Percentiles rank a stretch among this genome's conserved stretches.
Conservation (phyloP, 30 jellyfish, hydroid and myxozoan genomes). For the Hydra vulgaris region DNA sequence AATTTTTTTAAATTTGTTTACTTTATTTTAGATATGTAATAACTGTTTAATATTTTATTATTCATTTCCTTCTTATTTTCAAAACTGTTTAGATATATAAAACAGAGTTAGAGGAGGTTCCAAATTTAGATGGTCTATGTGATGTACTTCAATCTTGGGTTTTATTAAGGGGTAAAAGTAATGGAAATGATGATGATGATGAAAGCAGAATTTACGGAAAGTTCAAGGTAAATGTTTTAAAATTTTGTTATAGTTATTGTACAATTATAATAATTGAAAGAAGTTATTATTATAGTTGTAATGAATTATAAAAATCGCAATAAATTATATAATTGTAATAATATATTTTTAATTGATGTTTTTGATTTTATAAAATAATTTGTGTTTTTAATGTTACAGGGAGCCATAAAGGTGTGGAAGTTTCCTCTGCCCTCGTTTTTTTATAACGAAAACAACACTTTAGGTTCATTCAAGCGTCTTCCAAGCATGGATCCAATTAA, state of each 20-base stretch:
- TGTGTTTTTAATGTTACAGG: conserved; percentile 31
- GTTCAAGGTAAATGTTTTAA: conserved; percentile 31
- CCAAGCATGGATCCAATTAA: conserved; percentile 93
- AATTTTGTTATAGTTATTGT: not conserved
- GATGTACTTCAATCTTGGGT: conserved; percentile 31
- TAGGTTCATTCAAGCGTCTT: conserved; percentile 70
- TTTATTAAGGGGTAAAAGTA: conserved; percentile 36
- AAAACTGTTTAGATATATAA: conserved; percentile 23
- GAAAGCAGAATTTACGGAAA: conserved; percentile 37
- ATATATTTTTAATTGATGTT: not conserved
- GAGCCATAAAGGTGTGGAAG: conserved; percentile 95
- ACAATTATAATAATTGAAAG: not conserved
- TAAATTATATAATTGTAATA: too few relatives aligned
- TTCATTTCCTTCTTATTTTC: not conserved
- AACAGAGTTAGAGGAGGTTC: conserved; percentile 32
- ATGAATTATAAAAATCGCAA: not conserved
- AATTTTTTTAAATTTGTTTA: too few relatives aligned
- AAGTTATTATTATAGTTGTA: not conserved
- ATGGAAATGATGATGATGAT: conserved; percentile 45
- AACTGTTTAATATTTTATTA: too few relatives aligned
- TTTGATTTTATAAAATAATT: too few relatives aligned
- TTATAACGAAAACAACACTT: conserved; percentile 46
- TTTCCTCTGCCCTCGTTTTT: conserved; percentile 86
- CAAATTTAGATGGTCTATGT: conserved; percentile 26
- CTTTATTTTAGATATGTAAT: not conserved